Base-by-base conservation (phyloP, 2,797 vertebrate species). In the Cossypha niveicapilla region DNA sequence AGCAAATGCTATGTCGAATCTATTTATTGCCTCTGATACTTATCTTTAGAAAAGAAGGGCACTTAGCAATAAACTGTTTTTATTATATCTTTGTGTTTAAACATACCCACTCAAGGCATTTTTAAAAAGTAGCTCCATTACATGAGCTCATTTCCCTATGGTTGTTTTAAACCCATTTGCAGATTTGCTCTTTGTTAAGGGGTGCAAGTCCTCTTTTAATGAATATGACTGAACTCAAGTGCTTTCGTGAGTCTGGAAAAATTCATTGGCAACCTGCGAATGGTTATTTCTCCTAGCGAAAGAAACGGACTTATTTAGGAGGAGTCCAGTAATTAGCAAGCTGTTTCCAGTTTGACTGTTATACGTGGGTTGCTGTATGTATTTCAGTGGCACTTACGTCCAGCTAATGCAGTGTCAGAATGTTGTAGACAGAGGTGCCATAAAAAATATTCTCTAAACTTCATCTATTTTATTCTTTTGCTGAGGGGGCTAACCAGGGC, bases 21-120 rank as follows among this genome's bases (percentile, higher is more conserved):
- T 91, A 67, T 92, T 94, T 86, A 92, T 68, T 88, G 70, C 89
- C 2, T 3, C 53, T 93, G 89, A 68, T 81, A 72, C 83, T 81
- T 80, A 93, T 88, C 92, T 92, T 93, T 72, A 80, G 89, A 94
- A 53, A 44, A 94, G 51, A 88, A 44, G 37, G 58, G 80, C 88
- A 78, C 83, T 93, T 86, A 72, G 62, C 4, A 24, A 60, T 73
- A 71, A 90, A 73, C 84, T 63, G 70, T 3, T 92, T 90, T 93
- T 93, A 67, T 84, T 86, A 54, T 3, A 13, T 65, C 73, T 81
- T 84, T 88, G 73, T 92, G 63, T 93, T 88, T 79, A 84, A 91
- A 91, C 84, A 72, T 60, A 41, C 13, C 50, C 63, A 92, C 80
- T 93, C 30, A n/a, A 70, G 62, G 35, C 41, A 78, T 78, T 86